These are phyloP conservation scores for Aramus guarauna DNA, from an alignment of 2,113 vertebrate genomes.

Conservation along the genomic window DNA sequence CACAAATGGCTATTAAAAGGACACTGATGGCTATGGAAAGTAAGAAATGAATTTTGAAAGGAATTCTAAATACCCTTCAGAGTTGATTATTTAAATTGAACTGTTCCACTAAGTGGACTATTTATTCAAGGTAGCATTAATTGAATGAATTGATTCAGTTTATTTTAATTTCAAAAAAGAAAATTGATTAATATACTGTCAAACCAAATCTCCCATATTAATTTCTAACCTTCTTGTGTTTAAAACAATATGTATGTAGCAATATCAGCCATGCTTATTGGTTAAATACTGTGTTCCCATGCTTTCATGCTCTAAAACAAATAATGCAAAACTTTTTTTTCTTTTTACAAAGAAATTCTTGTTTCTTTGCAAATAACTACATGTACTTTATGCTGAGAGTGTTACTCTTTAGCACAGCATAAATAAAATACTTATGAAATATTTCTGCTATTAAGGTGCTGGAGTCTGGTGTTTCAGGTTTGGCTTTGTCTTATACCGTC, in stretches of 20 bases:
- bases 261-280: background rate
- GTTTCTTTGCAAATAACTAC: background rate
- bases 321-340: background rate
- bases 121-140: background rate
- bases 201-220: background rate
- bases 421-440: background rate
- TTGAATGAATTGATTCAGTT: background rate
- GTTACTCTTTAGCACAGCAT: background rate
- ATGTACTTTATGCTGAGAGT: background rate
- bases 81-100: background rate
- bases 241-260: background rate
- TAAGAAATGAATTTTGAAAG: background rate
- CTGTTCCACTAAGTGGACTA: background rate
- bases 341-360: background rate
- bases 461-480: background rate
- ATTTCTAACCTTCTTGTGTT: background rate
- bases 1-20: background rate
- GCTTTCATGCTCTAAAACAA: background rate
- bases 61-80: background rate
- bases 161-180: background rate
- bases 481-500: background rate
- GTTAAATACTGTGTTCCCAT: background rate
- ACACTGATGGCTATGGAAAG: background rate
- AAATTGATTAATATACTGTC: background rate
- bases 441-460: background rate